Evolutionary conservation across 2,888 invertebrate genomes (phyloP).

Genomic region (Macrosiphum euphorbiae): DNA sequence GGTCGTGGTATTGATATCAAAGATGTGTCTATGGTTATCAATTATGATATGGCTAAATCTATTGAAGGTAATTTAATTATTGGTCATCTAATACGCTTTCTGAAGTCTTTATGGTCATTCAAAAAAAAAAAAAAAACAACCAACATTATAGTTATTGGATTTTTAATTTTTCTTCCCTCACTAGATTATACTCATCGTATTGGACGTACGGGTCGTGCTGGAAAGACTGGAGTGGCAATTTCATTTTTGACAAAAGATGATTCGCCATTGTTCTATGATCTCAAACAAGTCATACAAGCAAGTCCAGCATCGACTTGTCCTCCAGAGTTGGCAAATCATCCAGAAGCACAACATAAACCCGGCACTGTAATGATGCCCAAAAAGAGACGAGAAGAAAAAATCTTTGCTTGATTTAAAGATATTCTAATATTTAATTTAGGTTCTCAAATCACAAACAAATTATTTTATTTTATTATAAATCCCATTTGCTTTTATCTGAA

Average conservation of each 20-base stretch:
- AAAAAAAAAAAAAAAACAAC: neutral
- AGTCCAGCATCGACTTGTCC: constrained; percentile 96
- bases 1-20: constrained; percentile 99
- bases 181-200: constrained; percentile 96
- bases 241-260: constrained; percentile 98
- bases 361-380: constrained; percentile 92
- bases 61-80: constrained; percentile 81
- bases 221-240: constrained; percentile 96
- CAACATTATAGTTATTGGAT: neutral
- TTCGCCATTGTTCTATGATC: constrained; percentile 93
- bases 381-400: constrained; percentile 93
- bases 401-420: constrained; percentile 80
- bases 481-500: neutral
- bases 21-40: constrained; percentile 98
- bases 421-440: neutral
- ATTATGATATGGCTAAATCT: constrained; percentile 99
- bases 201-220: constrained; percentile 98
- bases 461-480: constrained; percentile 30
- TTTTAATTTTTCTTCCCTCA: neutral
- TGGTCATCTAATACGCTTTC: neutral
- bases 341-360: constrained; percentile 98
- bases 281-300: constrained; percentile 89
- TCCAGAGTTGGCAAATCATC: constrained; percentile 96
- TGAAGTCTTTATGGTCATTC: neutral
- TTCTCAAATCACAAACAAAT: constrained; percentile 35